Evolutionary conservation across 2,888 invertebrate species (phyloP).

Genomic region (Melolontha melolontha): DNA sequence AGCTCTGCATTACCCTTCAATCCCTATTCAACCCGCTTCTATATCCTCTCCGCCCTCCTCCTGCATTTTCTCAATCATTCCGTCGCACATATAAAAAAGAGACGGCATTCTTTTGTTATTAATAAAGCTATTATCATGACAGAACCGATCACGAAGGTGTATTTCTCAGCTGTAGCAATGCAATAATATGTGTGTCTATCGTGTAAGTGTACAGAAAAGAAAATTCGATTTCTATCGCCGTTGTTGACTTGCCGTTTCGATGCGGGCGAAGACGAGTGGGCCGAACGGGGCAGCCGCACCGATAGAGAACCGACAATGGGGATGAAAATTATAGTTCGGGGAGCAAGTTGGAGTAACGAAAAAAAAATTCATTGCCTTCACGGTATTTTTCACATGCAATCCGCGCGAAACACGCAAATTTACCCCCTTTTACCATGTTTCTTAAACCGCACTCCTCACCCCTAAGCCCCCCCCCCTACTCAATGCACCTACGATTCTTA

Average conservation of each 20-base stretch:
- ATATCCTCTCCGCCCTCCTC: background rate
- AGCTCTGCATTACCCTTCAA: too few species aligned
- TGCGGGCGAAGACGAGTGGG: too few species aligned
- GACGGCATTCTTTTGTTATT: constrained; percentile 29
- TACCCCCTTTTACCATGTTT: too few species aligned
- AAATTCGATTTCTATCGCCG: constrained; percentile 19
- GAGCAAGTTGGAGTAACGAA: constrained; percentile 17
- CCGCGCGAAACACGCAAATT: constrained; percentile 9
- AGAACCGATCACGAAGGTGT: constrained; percentile 8
- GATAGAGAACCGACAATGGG: background rate
- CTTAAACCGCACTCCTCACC: too few species aligned
- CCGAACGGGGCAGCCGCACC: too few species aligned
- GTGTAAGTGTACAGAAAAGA: background rate
- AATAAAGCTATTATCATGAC: constrained; percentile 23
- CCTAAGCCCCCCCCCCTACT: too few species aligned
- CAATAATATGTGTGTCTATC: too few species aligned
- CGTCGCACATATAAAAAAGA: background rate
- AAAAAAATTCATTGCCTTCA: background rate
- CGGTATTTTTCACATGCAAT: too few species aligned
- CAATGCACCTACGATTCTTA: too few species aligned
- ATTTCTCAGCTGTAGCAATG: background rate
- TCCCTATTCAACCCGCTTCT: too few species aligned
- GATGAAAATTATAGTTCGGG: constrained; percentile 28
- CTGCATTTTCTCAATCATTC: background rate
- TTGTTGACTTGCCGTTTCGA: constrained; percentile 9